These are phyloP conservation scores for Pyrrhosoma nymphula DNA, from an alignment of 2,888 invertebrate species.

Conservation along the genomic window DNA sequence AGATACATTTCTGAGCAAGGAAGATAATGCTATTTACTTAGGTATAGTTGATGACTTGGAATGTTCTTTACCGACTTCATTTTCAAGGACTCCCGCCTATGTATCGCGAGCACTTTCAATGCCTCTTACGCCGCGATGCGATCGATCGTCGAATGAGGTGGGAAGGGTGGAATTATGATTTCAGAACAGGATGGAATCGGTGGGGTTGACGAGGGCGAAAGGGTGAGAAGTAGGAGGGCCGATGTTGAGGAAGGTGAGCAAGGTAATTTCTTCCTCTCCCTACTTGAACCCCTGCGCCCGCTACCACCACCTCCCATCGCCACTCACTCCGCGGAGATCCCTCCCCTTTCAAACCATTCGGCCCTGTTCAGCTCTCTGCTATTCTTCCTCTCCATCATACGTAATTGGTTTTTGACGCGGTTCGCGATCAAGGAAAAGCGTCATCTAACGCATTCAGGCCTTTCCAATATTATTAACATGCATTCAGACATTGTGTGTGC, in stretches of 20 bases:
- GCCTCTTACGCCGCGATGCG: background rate
- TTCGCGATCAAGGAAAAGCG: conserved; percentile 40
- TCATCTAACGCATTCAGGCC: background rate
- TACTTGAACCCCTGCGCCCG: no score
- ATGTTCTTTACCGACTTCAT: background rate
- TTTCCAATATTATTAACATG: background rate
- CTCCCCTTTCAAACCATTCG: background rate
- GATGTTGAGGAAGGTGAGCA: background rate
- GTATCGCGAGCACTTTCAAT: background rate
- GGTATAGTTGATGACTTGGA: background rate
- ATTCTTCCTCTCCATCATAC: conserved; percentile 25
- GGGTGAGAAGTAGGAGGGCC: background rate
- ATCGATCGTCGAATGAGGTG: background rate
- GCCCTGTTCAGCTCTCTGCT: background rate
- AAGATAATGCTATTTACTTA: background rate
- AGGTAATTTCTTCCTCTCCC: background rate
- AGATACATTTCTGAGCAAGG: background rate
- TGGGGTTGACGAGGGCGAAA: background rate
- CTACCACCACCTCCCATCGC: no score
- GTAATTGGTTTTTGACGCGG: conserved; percentile 66
- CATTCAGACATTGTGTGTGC: background rate
- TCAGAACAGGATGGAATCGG: background rate
- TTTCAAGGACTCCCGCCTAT: background rate
- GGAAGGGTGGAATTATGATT: conserved; percentile 19
- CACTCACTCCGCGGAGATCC: no score